These are phyloP conservation scores for Sphaerodactylus townsendi DNA, from an alignment of 2,113 vertebrate genomes.

Conservation along the genomic window DNA sequence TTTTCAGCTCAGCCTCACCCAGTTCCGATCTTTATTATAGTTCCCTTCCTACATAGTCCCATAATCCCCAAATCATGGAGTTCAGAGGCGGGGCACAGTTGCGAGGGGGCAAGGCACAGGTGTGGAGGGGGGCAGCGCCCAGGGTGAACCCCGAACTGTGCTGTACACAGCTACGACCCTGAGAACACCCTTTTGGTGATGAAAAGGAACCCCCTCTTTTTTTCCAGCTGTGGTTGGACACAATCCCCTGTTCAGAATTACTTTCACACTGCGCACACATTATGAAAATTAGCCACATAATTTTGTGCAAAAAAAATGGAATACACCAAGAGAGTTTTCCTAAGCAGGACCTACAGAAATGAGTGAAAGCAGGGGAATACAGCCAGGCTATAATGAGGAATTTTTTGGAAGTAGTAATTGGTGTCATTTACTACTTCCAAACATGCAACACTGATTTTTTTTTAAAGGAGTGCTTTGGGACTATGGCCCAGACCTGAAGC, in stretches of 20 bases:
- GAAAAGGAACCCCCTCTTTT: no score
- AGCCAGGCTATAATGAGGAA: neutral
- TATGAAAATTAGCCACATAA: neutral
- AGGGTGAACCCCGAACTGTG: no score
- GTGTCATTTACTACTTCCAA: neutral
- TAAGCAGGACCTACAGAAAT: neutral
- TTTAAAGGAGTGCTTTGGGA: conserved; percentile 3
- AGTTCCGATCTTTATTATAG: no score
- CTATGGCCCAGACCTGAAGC: neutral
- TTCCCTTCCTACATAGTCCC: no score
- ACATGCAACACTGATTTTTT: neutral
- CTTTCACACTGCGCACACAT: neutral
- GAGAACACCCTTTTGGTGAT: no score
- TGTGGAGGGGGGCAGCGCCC: no score
- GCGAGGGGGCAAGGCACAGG: no score
- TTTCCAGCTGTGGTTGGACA: no score
- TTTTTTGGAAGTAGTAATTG: neutral
- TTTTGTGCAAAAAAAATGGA: neutral
- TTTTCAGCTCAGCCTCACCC: no score
- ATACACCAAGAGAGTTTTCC: neutral
- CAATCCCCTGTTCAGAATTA: neutral
- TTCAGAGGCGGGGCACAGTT: no score
- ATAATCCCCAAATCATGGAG: no score
- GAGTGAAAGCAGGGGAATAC: neutral
- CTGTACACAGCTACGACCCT: no score